phyloP scores from a whole-genome alignment of 1,140 invertebrate species.

The Geopemphigus sp. region DNA sequence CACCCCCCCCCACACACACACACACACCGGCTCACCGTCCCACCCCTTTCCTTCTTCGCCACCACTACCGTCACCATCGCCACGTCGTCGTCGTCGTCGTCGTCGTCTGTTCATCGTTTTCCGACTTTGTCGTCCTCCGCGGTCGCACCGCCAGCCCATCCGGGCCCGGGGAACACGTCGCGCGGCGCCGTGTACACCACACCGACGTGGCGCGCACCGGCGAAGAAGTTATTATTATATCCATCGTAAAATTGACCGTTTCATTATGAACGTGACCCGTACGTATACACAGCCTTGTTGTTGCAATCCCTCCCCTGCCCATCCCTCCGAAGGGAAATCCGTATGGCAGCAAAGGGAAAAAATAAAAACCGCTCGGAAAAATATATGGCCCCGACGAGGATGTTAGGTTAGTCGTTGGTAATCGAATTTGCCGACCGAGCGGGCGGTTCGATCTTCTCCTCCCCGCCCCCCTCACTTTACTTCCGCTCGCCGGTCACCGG shows the following conservation, averaged over 20 bases:
- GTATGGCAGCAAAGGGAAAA: background rate
- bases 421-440: conserved; percentile 25
- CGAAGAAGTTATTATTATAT: background rate
- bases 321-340: conserved; percentile 27
- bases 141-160: too few species aligned
- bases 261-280: conserved; percentile 49
- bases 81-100: too few species aligned
- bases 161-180: too few species aligned
- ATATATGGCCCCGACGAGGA: conserved; percentile 19
- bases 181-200: too few species aligned
- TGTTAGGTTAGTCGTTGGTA: conserved; percentile 14
- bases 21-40: background rate
- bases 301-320: too few species aligned
- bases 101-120: conserved; percentile 35
- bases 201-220: background rate
- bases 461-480: too few species aligned
- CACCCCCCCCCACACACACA: background rate
- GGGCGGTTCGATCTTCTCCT: too few species aligned
- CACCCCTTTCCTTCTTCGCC: too few species aligned
- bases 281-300: conserved; percentile 44
- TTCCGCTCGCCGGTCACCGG: too few species aligned
- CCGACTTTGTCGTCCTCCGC: conserved; percentile 26
- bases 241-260: conserved; percentile 49
- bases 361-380: conserved; percentile 1
- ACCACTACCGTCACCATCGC: too few species aligned